Conservation (phyloP, 2,113 vertebrate genomes). For the Peromyscus leucopus region DNA sequence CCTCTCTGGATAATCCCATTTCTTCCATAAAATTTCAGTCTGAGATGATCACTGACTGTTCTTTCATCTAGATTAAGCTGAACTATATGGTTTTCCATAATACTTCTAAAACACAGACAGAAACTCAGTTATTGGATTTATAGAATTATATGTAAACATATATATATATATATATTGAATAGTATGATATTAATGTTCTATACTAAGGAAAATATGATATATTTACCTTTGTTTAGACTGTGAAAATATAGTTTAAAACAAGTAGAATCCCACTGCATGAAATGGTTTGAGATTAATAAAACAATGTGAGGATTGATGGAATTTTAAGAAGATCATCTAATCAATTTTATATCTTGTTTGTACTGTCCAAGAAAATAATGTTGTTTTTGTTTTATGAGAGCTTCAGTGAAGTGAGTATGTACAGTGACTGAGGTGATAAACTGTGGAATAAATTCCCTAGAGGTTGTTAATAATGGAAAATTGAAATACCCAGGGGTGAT, state of each 20-base stretch:
- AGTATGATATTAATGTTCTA: neutral
- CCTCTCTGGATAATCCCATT: neutral
- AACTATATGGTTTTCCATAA: neutral
- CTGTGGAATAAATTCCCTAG: neutral
- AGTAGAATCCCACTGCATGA: neutral
- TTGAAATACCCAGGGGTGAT: neutral
- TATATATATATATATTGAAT: neutral
- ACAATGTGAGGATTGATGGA: neutral
- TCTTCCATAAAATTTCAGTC: neutral
- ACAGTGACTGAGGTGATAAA: neutral
- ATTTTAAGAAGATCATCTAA: neutral
- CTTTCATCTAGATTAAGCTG: neutral
- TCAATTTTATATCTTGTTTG: neutral
- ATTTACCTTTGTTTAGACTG: neutral
- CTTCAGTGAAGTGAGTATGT: neutral
- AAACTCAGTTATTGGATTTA: neutral
- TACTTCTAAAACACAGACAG: neutral
- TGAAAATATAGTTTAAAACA: slow-evolving; percentile 9
- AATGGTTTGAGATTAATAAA: slow-evolving; percentile 19
- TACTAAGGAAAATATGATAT: neutral
- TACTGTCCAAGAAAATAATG: neutral
- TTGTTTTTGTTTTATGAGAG: neutral
- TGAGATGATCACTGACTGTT: neutral
- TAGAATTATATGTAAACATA: neutral
- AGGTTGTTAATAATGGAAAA: neutral